These are phyloP conservation scores for Sphaerophoria taeniata DNA, from an alignment of 2,888 invertebrate genomes.

Conservation along the genomic window DNA sequence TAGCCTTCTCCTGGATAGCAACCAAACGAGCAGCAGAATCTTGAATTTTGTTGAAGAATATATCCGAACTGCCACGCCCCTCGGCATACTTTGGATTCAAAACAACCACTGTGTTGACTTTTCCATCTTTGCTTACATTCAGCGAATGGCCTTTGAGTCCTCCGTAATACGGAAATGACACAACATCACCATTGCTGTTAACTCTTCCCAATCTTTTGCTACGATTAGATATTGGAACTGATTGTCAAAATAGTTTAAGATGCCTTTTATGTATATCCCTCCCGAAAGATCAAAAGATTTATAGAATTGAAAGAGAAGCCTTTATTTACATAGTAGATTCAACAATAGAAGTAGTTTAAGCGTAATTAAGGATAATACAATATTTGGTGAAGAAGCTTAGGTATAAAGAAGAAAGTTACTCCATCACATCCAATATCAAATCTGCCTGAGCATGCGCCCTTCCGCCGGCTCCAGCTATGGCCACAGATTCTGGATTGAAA, in stretches of 20 bases:
- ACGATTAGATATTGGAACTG: conserved; percentile 55
- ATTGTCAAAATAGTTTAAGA: conserved; percentile 5
- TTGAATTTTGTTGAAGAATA: conserved; percentile 85
- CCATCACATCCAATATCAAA: conserved; percentile 84
- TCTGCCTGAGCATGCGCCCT: conserved; percentile 90
- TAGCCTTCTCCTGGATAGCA: conserved; percentile 86
- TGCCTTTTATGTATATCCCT: not conserved
- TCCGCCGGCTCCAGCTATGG: conserved; percentile 90
- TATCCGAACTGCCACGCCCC: conserved; percentile 81
- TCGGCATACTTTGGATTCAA: conserved; percentile 57
- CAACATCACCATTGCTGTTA: conserved; percentile 51
- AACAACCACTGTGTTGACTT: conserved; percentile 70
- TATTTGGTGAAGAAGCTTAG: conserved; percentile 32
- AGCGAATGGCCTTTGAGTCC: conserved; percentile 88
- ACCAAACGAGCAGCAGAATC: conserved; percentile 85
- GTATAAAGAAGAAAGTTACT: conserved; percentile 72
- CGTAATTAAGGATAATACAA: conserved; percentile 52
- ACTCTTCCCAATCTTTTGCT: conserved; percentile 47
- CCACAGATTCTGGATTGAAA: conserved; percentile 88
- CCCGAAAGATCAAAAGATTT: not conserved
- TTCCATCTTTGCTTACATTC: conserved; percentile 77
- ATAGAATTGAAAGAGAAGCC: conserved; percentile 27
- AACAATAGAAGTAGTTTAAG: conserved; percentile 39
- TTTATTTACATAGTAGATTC: conserved; percentile 59
- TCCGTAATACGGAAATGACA: conserved; percentile 87